phyloP scores from a whole-genome alignment of 2,888 invertebrate species.

The Polydrusus pterygomalis region DNA sequence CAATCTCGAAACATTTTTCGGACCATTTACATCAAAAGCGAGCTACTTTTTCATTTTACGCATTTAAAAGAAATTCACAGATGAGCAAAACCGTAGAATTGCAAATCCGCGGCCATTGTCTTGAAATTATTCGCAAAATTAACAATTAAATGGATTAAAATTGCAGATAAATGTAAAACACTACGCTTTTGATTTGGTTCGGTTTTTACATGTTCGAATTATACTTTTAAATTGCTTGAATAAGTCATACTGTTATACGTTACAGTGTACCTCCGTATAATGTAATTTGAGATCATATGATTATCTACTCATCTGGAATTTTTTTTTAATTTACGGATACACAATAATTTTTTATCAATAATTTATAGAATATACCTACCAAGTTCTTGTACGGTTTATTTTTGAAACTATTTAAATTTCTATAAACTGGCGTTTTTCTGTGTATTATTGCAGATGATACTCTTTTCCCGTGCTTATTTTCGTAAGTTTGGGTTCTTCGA shows the following conservation, averaged over 20 bases:
- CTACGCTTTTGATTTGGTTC: slow-evolving; percentile 26
- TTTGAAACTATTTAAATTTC: too few species aligned
- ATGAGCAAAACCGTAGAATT: slow-evolving; percentile 40
- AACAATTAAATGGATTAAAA: slow-evolving; percentile 44
- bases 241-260: not conserved
- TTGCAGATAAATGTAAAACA: slow-evolving; percentile 35
- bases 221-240: slow-evolving; percentile 67
- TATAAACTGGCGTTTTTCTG: too few species aligned
- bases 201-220: slow-evolving; percentile 64
- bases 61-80: slow-evolving; percentile 26
- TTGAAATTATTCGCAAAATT: slow-evolving; percentile 42
- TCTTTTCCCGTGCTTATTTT: too few species aligned
- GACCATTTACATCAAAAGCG: slow-evolving; percentile 28
- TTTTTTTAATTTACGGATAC: too few species aligned
- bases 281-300: not conserved
- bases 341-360: too few species aligned
- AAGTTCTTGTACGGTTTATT: too few species aligned
- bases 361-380: too few species aligned
- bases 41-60: slow-evolving; percentile 7
- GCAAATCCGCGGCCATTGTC: slow-evolving; percentile 39
- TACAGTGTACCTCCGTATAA: not conserved
- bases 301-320: too few species aligned
- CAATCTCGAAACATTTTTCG: not conserved
- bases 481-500: not conserved
- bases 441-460: too few species aligned